Conservation (phyloP, 1,140 invertebrate species). For the Caenorhabditis latens region DNA sequence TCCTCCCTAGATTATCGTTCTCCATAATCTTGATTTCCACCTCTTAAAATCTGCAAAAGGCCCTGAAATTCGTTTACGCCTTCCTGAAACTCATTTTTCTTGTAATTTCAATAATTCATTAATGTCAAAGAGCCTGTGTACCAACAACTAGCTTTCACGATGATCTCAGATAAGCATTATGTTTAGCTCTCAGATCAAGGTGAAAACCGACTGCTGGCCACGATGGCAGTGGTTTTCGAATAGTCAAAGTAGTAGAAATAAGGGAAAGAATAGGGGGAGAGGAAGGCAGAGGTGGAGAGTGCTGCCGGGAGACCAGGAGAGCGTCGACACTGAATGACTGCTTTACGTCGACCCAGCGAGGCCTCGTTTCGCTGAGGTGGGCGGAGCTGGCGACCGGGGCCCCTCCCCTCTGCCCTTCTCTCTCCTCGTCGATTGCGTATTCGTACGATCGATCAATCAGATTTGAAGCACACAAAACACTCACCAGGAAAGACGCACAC, state of each 20-base stretch:
- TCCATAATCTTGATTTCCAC: too few relatives aligned
- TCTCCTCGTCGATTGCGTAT: slow-evolving; percentile 35
- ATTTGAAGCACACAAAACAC: slow-evolving; percentile 42
- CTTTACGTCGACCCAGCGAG: slow-evolving; percentile 17
- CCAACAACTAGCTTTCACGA: slow-evolving; percentile 64
- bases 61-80: too few relatives aligned
- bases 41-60: too few relatives aligned
- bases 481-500: slow-evolving; percentile 16
- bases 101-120: too few relatives aligned
- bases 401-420: slow-evolving; percentile 29
- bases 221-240: slow-evolving; percentile 1
- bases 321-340: slow-evolving; percentile 47
- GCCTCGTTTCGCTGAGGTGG: background rate
- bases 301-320: background rate
- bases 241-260: background rate
- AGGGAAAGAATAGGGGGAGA: background rate
- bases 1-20: background rate
- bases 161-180: slow-evolving; percentile 63
- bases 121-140: background rate
- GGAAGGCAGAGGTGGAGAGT: slow-evolving; percentile 17
- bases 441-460: slow-evolving; percentile 49
- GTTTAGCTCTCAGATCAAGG: slow-evolving; percentile 50
- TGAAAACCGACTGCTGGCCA: slow-evolving; percentile 57
- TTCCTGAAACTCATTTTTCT: too few relatives aligned
- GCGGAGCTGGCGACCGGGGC: slow-evolving; percentile 32